phyloP scores from a whole-genome alignment of 2,113 vertebrate genomes.

The Osmerus mordax region DNA sequence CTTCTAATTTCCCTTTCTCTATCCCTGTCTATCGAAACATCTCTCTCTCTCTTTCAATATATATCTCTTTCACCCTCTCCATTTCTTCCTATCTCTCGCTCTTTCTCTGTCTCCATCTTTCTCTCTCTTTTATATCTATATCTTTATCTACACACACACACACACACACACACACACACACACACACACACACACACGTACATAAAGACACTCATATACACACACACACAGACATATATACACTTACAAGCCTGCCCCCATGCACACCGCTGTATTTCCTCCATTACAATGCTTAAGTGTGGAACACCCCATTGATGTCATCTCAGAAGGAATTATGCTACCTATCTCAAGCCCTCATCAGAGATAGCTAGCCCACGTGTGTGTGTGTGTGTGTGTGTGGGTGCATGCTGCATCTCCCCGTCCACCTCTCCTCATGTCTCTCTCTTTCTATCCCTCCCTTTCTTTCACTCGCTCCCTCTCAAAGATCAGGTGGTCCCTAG shows the following conservation, averaged over 20 bases:
- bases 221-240: background rate
- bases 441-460: conserved; percentile 12
- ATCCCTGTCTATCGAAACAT: no score
- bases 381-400: conserved; percentile 36
- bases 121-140: conserved; percentile 23
- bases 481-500: conserved; percentile 10
- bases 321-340: conserved; percentile 66
- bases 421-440: conserved; percentile 4
- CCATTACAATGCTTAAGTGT: conserved; percentile 65
- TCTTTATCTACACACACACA: background rate
- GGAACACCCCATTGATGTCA: conserved; percentile 56
- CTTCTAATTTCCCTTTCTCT: conserved; percentile 13
- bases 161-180: conserved; percentile 4
- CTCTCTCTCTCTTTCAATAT: no score
- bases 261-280: conserved; percentile 27
- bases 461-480: conserved; percentile 11
- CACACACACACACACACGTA: background rate
- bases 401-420: background rate
- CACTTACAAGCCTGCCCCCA: background rate
- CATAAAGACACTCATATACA: conserved; percentile 35
- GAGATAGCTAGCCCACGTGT: conserved; percentile 26
- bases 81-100: conserved; percentile 5
- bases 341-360: conserved; percentile 54
- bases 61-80: conserved; percentile 21
- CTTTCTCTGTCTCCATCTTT: background rate